Evolutionary conservation across 2,888 invertebrate genomes (phyloP).

Genomic region (Paralinhomoeus sp.): DNA sequence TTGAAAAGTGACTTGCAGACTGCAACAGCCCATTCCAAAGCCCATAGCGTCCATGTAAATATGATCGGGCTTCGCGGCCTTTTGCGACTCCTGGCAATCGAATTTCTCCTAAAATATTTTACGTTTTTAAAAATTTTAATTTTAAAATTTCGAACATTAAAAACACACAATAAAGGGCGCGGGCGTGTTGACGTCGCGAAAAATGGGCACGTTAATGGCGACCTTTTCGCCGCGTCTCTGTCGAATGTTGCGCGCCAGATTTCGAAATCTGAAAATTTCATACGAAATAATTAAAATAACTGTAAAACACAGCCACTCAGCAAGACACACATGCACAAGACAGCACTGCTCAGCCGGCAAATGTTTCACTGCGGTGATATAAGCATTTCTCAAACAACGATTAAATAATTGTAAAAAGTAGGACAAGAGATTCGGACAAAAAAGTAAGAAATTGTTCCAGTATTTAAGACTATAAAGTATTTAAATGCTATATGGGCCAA

Average conservation of each 20-base stretch:
- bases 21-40: constrained; percentile 83
- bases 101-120: too few relatives aligned
- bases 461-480: too few relatives aligned
- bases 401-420: not conserved
- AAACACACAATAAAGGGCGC: constrained; percentile 35
- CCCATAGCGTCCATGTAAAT: constrained; percentile 99
- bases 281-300: not conserved
- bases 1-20: constrained; percentile 15
- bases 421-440: too few relatives aligned
- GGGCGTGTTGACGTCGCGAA: constrained; percentile 60
- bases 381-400: not conserved
- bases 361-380: not conserved
- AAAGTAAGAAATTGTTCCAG: too few relatives aligned
- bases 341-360: constrained; percentile 2
- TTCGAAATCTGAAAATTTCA: constrained; percentile 31
- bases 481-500: too few relatives aligned
- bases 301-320: not conserved
- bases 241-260: constrained; percentile 73
- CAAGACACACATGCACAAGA: not conserved
- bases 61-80: constrained; percentile 55
- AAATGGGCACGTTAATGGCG: constrained; percentile 77
- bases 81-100: constrained; percentile 30
- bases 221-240: constrained; percentile 76
- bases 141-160: not conserved
- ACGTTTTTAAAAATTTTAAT: too few relatives aligned